These are phyloP conservation scores for Mionectes macconnelli DNA, from an alignment of 2,113 vertebrate genomes.

Conservation along the genomic window DNA sequence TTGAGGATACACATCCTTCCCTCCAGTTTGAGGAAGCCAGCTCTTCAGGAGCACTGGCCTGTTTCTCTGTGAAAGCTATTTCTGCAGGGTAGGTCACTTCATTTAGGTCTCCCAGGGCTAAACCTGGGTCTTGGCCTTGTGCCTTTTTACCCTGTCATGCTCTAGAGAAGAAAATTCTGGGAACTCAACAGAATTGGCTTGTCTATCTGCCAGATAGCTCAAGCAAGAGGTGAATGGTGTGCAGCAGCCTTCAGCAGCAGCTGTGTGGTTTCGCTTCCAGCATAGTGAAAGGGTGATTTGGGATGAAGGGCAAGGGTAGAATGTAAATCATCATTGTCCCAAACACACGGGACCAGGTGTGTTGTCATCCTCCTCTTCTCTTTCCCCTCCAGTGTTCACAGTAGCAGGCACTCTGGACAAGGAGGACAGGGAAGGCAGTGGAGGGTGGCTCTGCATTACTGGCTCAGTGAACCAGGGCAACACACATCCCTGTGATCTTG, in stretches of 20 bases:
- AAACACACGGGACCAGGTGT: neutral
- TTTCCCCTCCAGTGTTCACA: neutral
- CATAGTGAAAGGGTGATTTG: neutral
- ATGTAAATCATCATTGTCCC: neutral
- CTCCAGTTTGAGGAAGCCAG: neutral
- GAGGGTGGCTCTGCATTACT: neutral
- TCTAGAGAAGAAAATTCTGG: neutral
- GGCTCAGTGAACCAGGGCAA: neutral
- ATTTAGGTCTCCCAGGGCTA: neutral
- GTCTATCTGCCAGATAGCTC: neutral
- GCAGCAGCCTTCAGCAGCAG: neutral
- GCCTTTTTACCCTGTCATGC: neutral
- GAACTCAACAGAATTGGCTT: fast-evolving
- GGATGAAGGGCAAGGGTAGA: neutral
- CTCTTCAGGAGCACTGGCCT: neutral
- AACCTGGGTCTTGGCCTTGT: neutral
- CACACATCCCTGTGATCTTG: neutral
- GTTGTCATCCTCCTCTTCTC: neutral
- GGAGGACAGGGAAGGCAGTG: neutral
- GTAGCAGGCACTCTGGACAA: neutral
- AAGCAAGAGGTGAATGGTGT: neutral
- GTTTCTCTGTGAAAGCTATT: neutral
- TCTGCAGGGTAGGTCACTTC: neutral
- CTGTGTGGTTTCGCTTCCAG: neutral
- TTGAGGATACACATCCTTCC: neutral